These are phyloP conservation scores for Barnardius zonarius DNA, from an alignment of 2,113 vertebrate species.

Conservation along the genomic window DNA sequence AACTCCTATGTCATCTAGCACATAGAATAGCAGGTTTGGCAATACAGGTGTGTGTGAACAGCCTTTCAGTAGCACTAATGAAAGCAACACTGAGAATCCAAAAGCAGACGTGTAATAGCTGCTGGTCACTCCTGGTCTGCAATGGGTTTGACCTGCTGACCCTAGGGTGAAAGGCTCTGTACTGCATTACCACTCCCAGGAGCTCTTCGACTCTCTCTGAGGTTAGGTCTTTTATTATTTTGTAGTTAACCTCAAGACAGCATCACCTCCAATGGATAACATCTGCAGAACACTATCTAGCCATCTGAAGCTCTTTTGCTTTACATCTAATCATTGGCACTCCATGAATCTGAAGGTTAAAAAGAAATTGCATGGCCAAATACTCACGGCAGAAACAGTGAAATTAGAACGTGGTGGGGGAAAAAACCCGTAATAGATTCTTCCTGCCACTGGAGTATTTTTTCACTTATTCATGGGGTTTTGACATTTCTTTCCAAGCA, in stretches of 20 bases:
- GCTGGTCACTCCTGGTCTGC: constrained; percentile 23
- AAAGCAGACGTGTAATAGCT: not conserved
- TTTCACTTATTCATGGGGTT: not conserved
- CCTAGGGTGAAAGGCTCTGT: constrained; percentile 57
- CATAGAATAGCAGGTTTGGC: not conserved
- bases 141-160: constrained; percentile 62
- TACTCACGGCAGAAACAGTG: not conserved
- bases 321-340: constrained; percentile 50
- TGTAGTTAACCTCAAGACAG: constrained; percentile 44
- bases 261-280: constrained; percentile 49
- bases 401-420: accelerated
- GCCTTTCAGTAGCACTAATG: constrained; percentile 1
- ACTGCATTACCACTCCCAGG: constrained; percentile 46
- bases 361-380: not conserved
- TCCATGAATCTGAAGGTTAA: constrained; percentile 54
- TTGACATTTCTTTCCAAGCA: not conserved
- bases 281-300: constrained; percentile 45
- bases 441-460: not conserved
- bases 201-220: constrained; percentile 6
- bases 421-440: not conserved
- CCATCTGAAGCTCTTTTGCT: constrained; percentile 25
- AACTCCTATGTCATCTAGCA: not conserved
- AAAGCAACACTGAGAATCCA: not conserved
- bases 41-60: not conserved
- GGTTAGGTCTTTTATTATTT: constrained; percentile 35